phyloP scores from a whole-genome alignment of 2,113 vertebrate species.

The Microtus ochrogaster region DNA sequence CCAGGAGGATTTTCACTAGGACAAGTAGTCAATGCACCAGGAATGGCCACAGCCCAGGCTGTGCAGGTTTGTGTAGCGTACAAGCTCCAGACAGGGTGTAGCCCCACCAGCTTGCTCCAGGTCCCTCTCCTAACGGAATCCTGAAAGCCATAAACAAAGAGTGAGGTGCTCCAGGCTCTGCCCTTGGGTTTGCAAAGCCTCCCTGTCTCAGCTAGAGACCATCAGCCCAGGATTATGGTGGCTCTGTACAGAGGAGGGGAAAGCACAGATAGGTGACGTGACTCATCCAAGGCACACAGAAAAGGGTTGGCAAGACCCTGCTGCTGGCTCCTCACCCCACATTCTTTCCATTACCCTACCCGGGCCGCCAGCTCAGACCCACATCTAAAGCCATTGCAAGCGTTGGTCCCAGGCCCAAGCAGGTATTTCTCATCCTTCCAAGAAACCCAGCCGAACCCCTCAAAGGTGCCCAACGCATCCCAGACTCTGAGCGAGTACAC shows the following conservation, averaged over 20 bases:
- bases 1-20: background rate
- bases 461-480: background rate
- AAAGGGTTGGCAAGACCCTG: conserved; percentile 24
- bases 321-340: conserved; percentile 43
- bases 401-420: background rate
- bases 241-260: background rate
- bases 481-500: background rate
- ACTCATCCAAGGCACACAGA: conserved; percentile 30
- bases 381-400: background rate
- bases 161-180: background rate
- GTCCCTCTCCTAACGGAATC: background rate
- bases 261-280: background rate
- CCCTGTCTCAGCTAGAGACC: too few species aligned
- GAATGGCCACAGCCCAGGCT: background rate
- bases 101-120: background rate
- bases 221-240: background rate
- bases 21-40: background rate
- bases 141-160: background rate
- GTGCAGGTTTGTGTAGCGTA: background rate
- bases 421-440: conserved; percentile 25
- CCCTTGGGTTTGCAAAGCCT: background rate
- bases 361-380: conserved; percentile 12
- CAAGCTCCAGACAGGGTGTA: background rate
- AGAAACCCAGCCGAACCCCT: background rate
- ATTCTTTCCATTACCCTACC: conserved; percentile 70